Conservation (phyloP, 2,113 vertebrate species). For the Hemichromis elongatus region DNA sequence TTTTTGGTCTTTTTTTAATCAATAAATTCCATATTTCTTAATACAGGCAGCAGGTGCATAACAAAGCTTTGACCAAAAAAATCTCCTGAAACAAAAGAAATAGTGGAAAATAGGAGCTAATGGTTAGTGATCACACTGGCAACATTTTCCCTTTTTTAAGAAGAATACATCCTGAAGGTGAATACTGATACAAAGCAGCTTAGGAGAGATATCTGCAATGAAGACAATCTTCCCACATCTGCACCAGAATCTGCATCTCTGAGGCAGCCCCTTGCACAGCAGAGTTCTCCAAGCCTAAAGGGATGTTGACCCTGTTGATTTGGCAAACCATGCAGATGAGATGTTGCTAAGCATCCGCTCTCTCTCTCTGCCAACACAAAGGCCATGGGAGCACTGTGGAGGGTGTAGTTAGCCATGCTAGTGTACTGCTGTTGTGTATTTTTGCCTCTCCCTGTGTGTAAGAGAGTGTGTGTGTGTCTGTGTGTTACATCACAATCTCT, state of each 20-base stretch:
- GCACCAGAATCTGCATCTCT: neutral
- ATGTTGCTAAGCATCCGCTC: conserved; percentile 66
- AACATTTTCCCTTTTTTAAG: neutral
- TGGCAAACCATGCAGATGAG: conserved; percentile 56
- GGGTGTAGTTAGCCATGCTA: conserved; percentile 11
- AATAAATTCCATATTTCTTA: neutral
- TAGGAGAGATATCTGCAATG: neutral
- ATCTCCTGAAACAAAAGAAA: neutral
- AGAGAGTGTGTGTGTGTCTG: neutral
- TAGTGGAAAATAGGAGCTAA: neutral
- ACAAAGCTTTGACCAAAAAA: neutral
- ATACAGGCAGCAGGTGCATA: neutral
- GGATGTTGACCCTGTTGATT: conserved; percentile 56
- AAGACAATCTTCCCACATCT: neutral
- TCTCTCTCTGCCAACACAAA: conserved; percentile 31
- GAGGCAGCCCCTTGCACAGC: neutral
- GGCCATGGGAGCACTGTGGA: conserved; percentile 38
- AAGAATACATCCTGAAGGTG: neutral
- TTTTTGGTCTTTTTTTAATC: neutral
- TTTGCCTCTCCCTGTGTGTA: neutral
- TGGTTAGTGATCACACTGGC: neutral
- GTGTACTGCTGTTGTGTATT: conserved; percentile 16
- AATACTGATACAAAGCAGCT: neutral
- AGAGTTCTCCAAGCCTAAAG: conserved; percentile 24
- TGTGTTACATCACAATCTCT: neutral